Evolutionary conservation across 2,888 invertebrate genomes (phyloP), one percentile per base, ranked within the genome.

Genomic region (Brassicogethes aeneus): DNA sequence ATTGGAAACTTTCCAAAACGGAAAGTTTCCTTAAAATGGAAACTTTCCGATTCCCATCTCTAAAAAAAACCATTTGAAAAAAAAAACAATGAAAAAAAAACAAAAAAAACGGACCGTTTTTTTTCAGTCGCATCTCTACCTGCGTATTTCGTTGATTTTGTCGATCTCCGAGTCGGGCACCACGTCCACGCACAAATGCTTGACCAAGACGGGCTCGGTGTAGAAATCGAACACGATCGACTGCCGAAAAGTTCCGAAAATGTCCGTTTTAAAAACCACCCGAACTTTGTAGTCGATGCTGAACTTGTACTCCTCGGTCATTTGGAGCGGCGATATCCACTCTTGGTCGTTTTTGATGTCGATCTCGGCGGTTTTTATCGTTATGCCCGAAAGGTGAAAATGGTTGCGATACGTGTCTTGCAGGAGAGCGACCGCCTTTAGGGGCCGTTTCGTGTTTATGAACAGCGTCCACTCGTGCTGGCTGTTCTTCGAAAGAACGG

Each of bases 221-320:
- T 82, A 82, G 56, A 85, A 81, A 63, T 85, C 85, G 62, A 87
- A 84, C 2, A 86, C 78, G 2, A 88, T 72, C 1, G 82, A 77
- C 63, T 89, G 87, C 2, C 83, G 74, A 62, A 86, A 88, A 2
- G 85, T 85, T 15, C 82, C 87, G 59, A 81, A 87, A 42, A 85
- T 81, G 48, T 81, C 79, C 0, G 83, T 82, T 12, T 54, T 55
- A 39, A 59, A 60, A 15, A 49, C 57, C 38, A 55, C 57, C 43
- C 42, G 59, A 44, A 46, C 59, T 47, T 45, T 49, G 40, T 58
- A 59, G 16, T 55, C 55, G 3, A 51, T 48, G 0, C 46, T 43
- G 13, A 44, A 44, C 7, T 48, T 29, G 36, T 56, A 47, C 1
- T 54, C 53, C 13, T 52, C 52, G 13, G 47, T 47, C 31, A 47